Evolutionary conservation across 2,888 invertebrate genomes (phyloP).

Genomic region (Steinernema carpocapsae): DNA sequence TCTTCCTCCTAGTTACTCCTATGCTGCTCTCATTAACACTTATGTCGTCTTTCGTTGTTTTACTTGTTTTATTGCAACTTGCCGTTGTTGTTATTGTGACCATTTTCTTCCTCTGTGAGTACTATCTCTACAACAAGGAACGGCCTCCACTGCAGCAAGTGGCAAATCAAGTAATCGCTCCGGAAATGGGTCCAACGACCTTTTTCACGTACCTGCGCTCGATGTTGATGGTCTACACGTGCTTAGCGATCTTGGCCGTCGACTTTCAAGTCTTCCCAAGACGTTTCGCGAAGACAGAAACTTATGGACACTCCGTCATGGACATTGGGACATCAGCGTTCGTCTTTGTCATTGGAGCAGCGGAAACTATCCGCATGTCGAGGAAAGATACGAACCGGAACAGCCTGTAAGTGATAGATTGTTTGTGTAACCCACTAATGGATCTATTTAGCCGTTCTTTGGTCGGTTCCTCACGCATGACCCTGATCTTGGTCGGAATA

Average conservation of each 20-base stretch:
- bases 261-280: slow-evolving; percentile 88
- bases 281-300: slow-evolving; percentile 84
- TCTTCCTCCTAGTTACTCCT: slow-evolving; percentile 53
- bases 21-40: slow-evolving; percentile 48
- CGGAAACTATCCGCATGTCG: slow-evolving; percentile 23
- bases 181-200: slow-evolving; percentile 47
- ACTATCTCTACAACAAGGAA: slow-evolving; percentile 38
- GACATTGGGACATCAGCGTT: slow-evolving; percentile 92
- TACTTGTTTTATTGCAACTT: slow-evolving; percentile 28
- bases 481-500: slow-evolving; percentile 69
- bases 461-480: slow-evolving; percentile 36
- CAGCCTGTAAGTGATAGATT: slow-evolving; percentile 14
- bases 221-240: slow-evolving; percentile 74
- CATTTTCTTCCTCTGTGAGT: slow-evolving; percentile 40
- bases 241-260: slow-evolving; percentile 86
- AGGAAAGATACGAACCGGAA: slow-evolving; percentile 38
- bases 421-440: too few species aligned
- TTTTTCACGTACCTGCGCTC: slow-evolving; percentile 59
- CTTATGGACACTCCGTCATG: slow-evolving; percentile 77
- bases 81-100: slow-evolving; percentile 2
- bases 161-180: slow-evolving; percentile 23
- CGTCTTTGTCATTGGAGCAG: slow-evolving; percentile 79
- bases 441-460: slow-evolving; percentile 31
- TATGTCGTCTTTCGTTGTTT: slow-evolving; percentile 41
- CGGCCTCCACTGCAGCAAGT: slow-evolving; percentile 18